Evolutionary conservation across 2,888 invertebrate species (phyloP), one percentile per base, ranked within the genome.

Genomic region (Tethea ocularis): DNA sequence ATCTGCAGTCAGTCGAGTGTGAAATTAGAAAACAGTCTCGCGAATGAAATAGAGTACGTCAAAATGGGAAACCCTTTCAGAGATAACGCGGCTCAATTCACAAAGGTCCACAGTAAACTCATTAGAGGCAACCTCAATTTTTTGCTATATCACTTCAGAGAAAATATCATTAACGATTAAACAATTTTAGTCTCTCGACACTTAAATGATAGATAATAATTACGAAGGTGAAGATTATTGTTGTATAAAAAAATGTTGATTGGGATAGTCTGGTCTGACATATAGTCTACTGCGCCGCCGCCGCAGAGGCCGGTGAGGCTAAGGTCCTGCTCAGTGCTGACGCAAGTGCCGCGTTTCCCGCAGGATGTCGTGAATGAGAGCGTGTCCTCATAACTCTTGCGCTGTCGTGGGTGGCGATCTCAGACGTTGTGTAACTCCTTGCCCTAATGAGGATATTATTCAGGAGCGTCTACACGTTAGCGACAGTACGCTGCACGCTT

Each of bases 311-410:
- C 73, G 75, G 78, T 83, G 75, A 82, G 84, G 78, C 83, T 87
- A 86, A 87, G 90, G 88, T 87, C 88, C 83, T 87, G 75, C 71
- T 69, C 78, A 72, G 63, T 68, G 76, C 82, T 88, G 89, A 90
- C 89, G 88, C 87, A 90, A 91, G 88, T 87, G 82, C 72, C 83
- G 72, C 82, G 80, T 86, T 86, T 91, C 88, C 91, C 84, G 87
- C 91, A 91, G 92, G 92, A 93, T 91, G 92, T 91, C 83, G 86
- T 81, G 89, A 92, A 89, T 92, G 88, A 90, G 91, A 87, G 82
- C 91, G 88, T 92, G 92, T 90, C 91, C 90, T 91, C 87, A 88
- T 91, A 89, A 89, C 86, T 86, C 83, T 80, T 80, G 72, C 67
- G 68, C 74, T 82, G 81, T 83, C 86, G 89, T 89, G 88, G 89